Evolutionary conservation across 2,797 vertebrate genomes (phyloP).

Genomic region (Tauraco hartlaubi): DNA sequence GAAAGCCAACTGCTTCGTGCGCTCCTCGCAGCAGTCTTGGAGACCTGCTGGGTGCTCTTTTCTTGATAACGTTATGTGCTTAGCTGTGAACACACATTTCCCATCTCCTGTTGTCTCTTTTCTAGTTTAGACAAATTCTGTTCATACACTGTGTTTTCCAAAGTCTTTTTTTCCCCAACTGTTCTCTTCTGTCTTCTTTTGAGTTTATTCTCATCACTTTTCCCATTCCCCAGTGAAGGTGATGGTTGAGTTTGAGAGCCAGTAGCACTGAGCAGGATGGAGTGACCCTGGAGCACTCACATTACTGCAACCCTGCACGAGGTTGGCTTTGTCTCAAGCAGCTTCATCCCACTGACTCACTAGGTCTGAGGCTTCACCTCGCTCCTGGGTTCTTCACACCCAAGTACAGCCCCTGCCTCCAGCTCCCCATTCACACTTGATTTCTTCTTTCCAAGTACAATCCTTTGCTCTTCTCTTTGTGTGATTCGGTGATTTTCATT

Average conservation of each 20-base stretch:
- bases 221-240: fast-evolving
- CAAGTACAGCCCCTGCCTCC: background rate
- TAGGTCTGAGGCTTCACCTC: background rate
- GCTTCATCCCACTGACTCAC: background rate
- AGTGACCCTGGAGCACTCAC: background rate
- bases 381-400: background rate
- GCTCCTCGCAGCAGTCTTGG: background rate
- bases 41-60: background rate
- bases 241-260: background rate
- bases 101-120: background rate
- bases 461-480: background rate
- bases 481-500: background rate
- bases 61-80: background rate
- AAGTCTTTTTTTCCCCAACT: fast-evolving
- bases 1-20: background rate
- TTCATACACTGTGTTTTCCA: background rate
- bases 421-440: background rate
- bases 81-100: background rate
- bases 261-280: background rate
- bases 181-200: background rate
- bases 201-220: background rate
- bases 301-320: fast-evolving
- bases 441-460: background rate
- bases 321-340: background rate
- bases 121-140: background rate